Evolutionary conservation across 2,797 vertebrate genomes (phyloP).

Genomic region (Labroides dimidiatus): DNA sequence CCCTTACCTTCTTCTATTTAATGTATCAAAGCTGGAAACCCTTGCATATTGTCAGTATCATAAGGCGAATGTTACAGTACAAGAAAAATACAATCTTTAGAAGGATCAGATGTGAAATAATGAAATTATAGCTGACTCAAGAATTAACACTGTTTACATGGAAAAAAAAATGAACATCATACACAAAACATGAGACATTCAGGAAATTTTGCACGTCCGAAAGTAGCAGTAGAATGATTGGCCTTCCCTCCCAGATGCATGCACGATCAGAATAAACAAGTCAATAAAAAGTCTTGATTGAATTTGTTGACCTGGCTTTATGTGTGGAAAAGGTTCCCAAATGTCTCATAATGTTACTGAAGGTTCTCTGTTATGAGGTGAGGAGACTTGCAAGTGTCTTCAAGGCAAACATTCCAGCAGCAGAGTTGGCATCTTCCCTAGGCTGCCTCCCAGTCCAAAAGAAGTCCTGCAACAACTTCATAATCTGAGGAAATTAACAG

Average conservation of each 20-base stretch:
- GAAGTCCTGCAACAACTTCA: slow-evolving; percentile 60
- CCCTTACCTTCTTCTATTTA: slow-evolving; percentile 15
- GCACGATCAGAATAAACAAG: slow-evolving; percentile 21
- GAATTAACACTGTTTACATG: slow-evolving; percentile 84
- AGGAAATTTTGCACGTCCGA: slow-evolving; percentile 66
- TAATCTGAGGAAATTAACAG: slow-evolving; percentile 62
- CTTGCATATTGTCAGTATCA: slow-evolving; percentile 70
- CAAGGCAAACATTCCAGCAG: slow-evolving; percentile 52
- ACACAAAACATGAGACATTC: slow-evolving; percentile 56
- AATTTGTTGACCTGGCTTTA: slow-evolving; percentile 30
- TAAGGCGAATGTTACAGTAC: slow-evolving; percentile 70
- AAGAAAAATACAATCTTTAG: slow-evolving; percentile 72
- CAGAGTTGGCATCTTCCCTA: slow-evolving; percentile 40
- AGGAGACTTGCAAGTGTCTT: slow-evolving; percentile 45
- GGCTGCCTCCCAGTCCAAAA: slow-evolving; percentile 51
- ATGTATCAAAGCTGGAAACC: slow-evolving; percentile 46
- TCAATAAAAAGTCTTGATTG: slow-evolving; percentile 37
- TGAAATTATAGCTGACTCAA: slow-evolving; percentile 69
- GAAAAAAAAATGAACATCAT: slow-evolving; percentile 80
- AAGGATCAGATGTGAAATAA: slow-evolving; percentile 53
- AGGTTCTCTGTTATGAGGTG: slow-evolving; percentile 31
- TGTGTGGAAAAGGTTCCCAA: slow-evolving; percentile 23
- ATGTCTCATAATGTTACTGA: slow-evolving; percentile 27
- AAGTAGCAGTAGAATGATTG: slow-evolving; percentile 25
- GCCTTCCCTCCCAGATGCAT: slow-evolving; percentile 26